A percentile compares a stretch with the other conserved stretches of the same genome.
Evolutionary conservation across 2,113 vertebrate species (phyloP).

Genomic region (Lates calcarifer): DNA sequence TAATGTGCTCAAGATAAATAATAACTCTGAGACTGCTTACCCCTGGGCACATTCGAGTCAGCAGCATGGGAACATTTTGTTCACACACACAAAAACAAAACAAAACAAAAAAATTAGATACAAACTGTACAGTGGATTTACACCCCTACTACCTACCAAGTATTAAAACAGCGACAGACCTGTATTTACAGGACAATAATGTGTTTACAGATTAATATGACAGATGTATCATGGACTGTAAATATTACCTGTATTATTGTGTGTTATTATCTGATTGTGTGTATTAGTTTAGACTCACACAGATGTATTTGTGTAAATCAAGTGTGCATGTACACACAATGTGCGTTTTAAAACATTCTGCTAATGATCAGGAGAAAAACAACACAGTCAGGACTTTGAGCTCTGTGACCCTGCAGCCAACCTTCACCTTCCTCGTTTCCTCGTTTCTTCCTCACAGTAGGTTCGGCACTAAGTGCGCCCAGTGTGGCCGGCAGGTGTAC

Average conservation of each 20-base stretch:
- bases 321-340: background rate
- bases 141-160: background rate
- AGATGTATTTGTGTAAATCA: background rate
- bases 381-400: background rate
- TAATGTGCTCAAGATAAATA: background rate
- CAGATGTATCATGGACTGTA: no score
- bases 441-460: constrained; percentile 87
- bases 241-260: background rate
- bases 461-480: constrained; percentile 94
- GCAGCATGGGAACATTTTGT: no score
- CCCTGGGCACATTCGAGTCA: no score
- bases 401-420: constrained; percentile 6
- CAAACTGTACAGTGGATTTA: no score
- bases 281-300: background rate
- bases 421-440: constrained; percentile 29
- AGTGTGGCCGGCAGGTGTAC: constrained; percentile 93
- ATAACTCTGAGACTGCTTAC: no score
- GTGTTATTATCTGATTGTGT: background rate
- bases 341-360: background rate
- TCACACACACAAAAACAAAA: no score
- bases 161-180: background rate
- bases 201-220: no score
- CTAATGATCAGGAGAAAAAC: background rate
- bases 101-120: no score
- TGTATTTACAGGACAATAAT: background rate